Conservation (phyloP, 2,113 vertebrate species). For the Gulo gulo region DNA sequence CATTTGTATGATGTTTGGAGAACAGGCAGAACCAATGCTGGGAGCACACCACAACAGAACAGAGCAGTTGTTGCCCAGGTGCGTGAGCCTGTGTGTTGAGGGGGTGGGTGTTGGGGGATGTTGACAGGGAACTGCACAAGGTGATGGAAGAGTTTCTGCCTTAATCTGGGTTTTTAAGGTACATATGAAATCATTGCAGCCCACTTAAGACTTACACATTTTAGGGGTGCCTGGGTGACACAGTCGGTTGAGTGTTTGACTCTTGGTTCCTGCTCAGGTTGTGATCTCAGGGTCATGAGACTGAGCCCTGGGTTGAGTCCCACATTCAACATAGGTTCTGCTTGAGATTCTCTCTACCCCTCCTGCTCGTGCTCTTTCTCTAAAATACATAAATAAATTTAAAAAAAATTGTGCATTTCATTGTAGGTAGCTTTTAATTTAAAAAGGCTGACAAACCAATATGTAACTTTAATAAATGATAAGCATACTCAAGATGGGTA, state of each 20-base stretch:
- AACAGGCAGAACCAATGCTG: neutral
- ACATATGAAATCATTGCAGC: neutral
- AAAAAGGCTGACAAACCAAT: neutral
- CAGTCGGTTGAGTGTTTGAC: neutral
- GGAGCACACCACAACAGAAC: neutral
- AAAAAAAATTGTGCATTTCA: neutral
- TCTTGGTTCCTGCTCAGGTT: neutral
- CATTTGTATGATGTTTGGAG: neutral
- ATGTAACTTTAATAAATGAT: neutral
- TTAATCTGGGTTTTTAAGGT: neutral
- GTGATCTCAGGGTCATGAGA: neutral
- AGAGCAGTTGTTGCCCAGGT: neutral
- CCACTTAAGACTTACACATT: neutral
- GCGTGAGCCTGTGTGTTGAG: neutral
- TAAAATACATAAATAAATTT: neutral
- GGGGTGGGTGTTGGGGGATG: neutral
- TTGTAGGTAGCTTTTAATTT: slow-evolving; percentile 12
- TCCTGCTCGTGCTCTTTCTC: neutral
- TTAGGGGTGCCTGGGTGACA: neutral
- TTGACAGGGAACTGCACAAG: neutral
- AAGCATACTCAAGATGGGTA: neutral
- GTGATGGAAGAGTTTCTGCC: neutral
- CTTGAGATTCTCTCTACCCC: neutral
- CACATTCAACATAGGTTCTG: neutral
- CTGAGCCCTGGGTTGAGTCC: neutral